Evolutionary conservation across 1,140 invertebrate species (phyloP).

Genomic region (Acromyrmex echinatior): DNA sequence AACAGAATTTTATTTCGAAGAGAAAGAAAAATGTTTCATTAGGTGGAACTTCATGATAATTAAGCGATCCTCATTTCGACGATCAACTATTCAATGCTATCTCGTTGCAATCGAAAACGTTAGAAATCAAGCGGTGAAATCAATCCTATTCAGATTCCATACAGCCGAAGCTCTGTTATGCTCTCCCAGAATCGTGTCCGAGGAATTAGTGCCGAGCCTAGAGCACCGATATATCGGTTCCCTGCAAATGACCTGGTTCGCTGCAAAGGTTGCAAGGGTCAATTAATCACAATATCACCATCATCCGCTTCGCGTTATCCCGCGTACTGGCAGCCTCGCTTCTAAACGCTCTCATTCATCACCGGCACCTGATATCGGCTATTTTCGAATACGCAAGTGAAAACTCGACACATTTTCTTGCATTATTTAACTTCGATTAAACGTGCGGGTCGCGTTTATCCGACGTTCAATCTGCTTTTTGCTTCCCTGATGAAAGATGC

Average conservation of each 20-base stretch:
- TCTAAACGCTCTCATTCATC: constrained; percentile 67
- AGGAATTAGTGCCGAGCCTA: constrained; percentile 38
- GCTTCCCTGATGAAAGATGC: constrained; percentile 21
- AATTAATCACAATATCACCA: constrained; percentile 70
- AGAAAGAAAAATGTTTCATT: constrained; percentile 9
- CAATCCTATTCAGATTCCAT: constrained; percentile 38
- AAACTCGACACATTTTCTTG: constrained; percentile 38
- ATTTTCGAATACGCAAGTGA: constrained; percentile 44
- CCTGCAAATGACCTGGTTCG: constrained; percentile 50
- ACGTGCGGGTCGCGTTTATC: constrained; percentile 4
- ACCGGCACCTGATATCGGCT: constrained; percentile 57
- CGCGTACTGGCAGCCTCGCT: constrained; percentile 15
- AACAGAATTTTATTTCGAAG: background rate
- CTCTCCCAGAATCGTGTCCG: constrained; percentile 27
- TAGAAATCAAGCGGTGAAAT: constrained; percentile 24
- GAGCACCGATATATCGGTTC: constrained; percentile 53
- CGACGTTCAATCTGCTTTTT: constrained; percentile 4
- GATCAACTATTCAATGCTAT: constrained; percentile 11
- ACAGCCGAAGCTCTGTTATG: background rate
- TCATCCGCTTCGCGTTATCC: constrained; percentile 52
- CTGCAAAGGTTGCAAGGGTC: constrained; percentile 31
- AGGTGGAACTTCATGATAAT: background rate
- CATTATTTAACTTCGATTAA: constrained; percentile 33
- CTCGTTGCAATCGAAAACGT: constrained; percentile 24
- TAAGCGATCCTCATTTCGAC: background rate